Evolutionary conservation across 1,140 invertebrate genomes (phyloP).

Genomic region (Archivesica marissinica): DNA sequence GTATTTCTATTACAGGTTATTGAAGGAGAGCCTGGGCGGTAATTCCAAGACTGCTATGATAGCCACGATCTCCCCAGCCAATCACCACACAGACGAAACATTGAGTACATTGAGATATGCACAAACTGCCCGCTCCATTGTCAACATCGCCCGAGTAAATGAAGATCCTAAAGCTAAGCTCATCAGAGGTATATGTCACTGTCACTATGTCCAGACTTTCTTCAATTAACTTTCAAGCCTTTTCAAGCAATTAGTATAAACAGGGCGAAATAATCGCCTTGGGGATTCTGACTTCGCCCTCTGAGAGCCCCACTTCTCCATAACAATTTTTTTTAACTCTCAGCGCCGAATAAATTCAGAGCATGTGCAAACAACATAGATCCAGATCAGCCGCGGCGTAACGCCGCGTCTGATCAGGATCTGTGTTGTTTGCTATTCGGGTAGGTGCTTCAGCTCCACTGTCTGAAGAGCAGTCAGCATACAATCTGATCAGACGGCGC

Average conservation of each 20-base stretch:
- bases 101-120: conserved; percentile 92
- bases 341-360: no score
- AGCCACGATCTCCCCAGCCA: conserved; percentile 89
- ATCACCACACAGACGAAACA: conserved; percentile 91
- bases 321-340: no score
- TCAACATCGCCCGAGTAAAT: conserved; percentile 82
- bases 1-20: conserved; percentile 85
- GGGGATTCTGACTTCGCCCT: no score
- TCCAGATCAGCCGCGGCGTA: no score
- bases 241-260: neutral
- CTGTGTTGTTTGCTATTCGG: no score
- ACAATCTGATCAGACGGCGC: no score
- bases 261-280: no score
- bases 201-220: neutral
- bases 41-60: conserved; percentile 98
- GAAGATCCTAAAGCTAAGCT: conserved; percentile 96
- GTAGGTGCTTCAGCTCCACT: no score
- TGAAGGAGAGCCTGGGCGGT: conserved; percentile 96
- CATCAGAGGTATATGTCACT: conserved; percentile 89
- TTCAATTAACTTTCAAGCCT: neutral
- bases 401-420: no score
- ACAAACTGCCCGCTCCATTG: conserved; percentile 81
- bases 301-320: no score
- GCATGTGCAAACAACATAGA: no score
- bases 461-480: no score